phyloP scores from a whole-genome alignment of 2,888 invertebrate species.

The Oegoconia quadripuncta region DNA sequence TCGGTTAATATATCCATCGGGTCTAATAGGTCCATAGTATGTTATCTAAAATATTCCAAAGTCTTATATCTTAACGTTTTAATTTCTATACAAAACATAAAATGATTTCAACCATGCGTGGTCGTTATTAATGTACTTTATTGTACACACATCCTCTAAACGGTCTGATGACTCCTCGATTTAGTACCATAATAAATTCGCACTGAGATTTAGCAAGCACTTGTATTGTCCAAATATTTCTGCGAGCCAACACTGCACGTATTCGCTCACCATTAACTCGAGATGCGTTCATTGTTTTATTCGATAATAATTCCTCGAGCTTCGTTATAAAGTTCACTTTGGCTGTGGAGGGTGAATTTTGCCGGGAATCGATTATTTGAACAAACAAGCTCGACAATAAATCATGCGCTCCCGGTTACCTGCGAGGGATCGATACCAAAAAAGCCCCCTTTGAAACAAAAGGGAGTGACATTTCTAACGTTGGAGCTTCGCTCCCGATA shows the following conservation, averaged over 20 bases:
- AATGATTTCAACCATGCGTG: conserved; percentile 4
- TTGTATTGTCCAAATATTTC: conserved; percentile 63
- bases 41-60: no score
- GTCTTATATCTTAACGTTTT: conserved; percentile 1
- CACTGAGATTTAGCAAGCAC: conserved; percentile 55
- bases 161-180: conserved; percentile 35
- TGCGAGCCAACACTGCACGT: conserved; percentile 46
- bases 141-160: conserved; percentile 10
- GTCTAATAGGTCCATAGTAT: no score
- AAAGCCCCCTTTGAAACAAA: conserved; percentile 64
- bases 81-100: conserved; percentile 6
- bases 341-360: conserved; percentile 29
- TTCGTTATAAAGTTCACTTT: conserved; percentile 33
- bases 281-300: conserved; percentile 39
- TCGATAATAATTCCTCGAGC: conserved; percentile 32
- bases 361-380: conserved; percentile 71
- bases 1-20: no score
- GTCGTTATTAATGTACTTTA: conserved; percentile 10
- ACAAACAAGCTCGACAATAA: conserved; percentile 73
- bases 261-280: conserved; percentile 50
- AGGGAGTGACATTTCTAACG: conserved; percentile 65
- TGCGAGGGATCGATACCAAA: conserved; percentile 69
- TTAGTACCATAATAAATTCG: conserved; percentile 54
- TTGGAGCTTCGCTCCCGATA: conserved; percentile 24
- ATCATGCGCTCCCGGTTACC: conserved; percentile 74